Conservation (phyloP, 2,888 invertebrate genomes). For the Mythimna impura region DNA sequence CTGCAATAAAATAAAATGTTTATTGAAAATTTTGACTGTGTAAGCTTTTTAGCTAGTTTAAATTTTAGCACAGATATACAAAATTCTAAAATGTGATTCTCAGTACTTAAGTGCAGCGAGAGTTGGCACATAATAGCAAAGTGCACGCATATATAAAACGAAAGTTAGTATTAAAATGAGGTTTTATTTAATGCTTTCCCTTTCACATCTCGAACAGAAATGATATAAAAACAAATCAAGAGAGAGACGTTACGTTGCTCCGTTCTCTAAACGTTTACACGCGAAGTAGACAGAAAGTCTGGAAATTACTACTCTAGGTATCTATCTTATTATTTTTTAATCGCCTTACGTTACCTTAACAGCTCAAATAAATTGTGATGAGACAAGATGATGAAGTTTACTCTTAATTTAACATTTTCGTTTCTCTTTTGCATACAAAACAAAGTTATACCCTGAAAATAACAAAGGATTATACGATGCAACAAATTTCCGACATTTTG, state of each 20-base stretch:
- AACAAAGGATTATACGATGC: not conserved
- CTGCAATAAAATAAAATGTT: not conserved
- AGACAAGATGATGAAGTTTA: not conserved
- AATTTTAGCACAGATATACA: not conserved
- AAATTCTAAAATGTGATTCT: conserved; percentile 4
- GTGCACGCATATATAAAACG: conserved; percentile 54
- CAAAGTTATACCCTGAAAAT: not conserved
- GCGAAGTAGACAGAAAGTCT: not conserved
- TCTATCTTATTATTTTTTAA: not conserved
- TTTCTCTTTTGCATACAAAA: not conserved
- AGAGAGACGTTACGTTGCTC: conserved; percentile 7
- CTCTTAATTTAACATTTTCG: not conserved
- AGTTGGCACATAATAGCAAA: conserved; percentile 35
- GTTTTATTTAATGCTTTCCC: conserved; percentile 55
- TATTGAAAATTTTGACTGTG: not conserved
- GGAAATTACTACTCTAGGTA: not conserved
- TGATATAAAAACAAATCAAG: conserved; percentile 36
- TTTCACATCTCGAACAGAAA: conserved; percentile 53
- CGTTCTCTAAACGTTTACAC: not conserved
- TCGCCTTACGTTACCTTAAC: too few relatives aligned
- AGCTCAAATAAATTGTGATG: not conserved
- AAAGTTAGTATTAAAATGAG: conserved; percentile 53
- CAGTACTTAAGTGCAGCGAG: conserved; percentile 27
- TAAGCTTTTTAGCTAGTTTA: too few relatives aligned
- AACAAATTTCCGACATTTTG: not conserved